Evolutionary conservation across 2,888 invertebrate genomes (phyloP).

Genomic region (Acronicta psi): DNA sequence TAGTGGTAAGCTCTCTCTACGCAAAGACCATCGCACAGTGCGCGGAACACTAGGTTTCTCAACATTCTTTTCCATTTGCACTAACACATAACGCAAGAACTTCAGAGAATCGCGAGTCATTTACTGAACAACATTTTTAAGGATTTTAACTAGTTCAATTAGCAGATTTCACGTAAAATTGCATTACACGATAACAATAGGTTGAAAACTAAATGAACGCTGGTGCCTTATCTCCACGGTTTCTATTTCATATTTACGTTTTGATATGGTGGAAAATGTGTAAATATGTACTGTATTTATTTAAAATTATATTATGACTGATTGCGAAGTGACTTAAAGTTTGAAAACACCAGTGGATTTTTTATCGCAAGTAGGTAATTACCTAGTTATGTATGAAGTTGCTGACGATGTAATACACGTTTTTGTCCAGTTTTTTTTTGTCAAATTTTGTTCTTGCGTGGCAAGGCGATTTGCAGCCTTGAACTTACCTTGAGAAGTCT

Average conservation of each 20-base stretch:
- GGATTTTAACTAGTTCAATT: conserved; percentile 19
- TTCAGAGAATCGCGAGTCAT: conserved; percentile 21
- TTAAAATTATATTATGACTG: conserved; percentile 44
- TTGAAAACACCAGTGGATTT: conserved; percentile 26
- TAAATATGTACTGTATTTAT: conserved; percentile 56
- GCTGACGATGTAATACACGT: conserved; percentile 11
- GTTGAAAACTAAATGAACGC: conserved; percentile 54
- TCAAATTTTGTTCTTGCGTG: conserved; percentile 2
- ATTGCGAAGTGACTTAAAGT: conserved; percentile 26
- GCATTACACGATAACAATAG: conserved; percentile 38
- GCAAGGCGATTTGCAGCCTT: conserved; percentile 8
- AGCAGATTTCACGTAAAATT: conserved; percentile 31
- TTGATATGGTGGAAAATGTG: conserved; percentile 56
- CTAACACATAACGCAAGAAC: conserved; percentile 33
- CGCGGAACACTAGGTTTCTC: conserved; percentile 44
- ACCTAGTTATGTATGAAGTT: conserved; percentile 12
- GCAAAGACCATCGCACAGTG: conserved; percentile 69
- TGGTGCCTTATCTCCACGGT: conserved; percentile 57
- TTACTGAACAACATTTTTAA: conserved; percentile 24
- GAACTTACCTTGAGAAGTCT: conserved; percentile 4
- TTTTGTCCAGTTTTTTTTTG: conserved; percentile 18
- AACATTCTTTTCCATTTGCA: conserved; percentile 57
- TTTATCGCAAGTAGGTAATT: conserved; percentile 33
- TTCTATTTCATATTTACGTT: conserved; percentile 65
- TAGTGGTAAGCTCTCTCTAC: conserved; percentile 80